These are phyloP conservation scores for Esox lucius DNA, from an alignment of 2,797 vertebrate genomes.

Conservation along the genomic window DNA sequence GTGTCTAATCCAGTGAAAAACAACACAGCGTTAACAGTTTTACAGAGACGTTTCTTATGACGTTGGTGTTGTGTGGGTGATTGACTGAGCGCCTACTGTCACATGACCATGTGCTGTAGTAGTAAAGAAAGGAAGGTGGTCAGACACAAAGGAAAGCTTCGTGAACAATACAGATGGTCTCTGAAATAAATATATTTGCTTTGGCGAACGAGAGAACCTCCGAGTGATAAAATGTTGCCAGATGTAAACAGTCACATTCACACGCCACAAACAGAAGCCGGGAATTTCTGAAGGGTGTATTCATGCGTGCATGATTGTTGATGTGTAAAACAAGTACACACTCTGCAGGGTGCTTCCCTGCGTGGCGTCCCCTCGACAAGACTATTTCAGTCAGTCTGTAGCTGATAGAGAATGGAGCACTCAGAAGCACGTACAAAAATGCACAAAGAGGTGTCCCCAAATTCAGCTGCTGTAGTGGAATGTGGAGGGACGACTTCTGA, in stretches of 20 bases:
- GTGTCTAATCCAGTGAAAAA: constrained; percentile 37
- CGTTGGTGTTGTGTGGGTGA: neutral
- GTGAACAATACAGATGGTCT: neutral
- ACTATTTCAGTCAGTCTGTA: neutral
- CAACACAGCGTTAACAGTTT: neutral
- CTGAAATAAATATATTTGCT: neutral
- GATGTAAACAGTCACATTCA: neutral
- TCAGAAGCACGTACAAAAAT: neutral
- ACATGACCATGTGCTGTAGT: neutral
- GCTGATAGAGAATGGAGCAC: neutral
- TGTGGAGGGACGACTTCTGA: neutral
- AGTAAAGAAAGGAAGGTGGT: neutral
- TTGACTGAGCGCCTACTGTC: neutral
- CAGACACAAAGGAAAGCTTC: neutral
- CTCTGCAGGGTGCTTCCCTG: neutral
- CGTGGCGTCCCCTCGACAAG: neutral
- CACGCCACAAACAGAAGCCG: neutral
- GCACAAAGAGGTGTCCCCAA: neutral
- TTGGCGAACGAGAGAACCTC: neutral
- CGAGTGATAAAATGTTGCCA: neutral
- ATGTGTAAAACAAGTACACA: constrained; percentile 10
- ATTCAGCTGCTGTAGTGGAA: neutral
- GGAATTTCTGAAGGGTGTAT: neutral
- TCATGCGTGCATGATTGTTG: neutral
- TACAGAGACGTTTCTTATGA: neutral